Base-by-base conservation (phyloP, 2,797 vertebrate genomes). In the Ctenopoma multispine region DNA sequence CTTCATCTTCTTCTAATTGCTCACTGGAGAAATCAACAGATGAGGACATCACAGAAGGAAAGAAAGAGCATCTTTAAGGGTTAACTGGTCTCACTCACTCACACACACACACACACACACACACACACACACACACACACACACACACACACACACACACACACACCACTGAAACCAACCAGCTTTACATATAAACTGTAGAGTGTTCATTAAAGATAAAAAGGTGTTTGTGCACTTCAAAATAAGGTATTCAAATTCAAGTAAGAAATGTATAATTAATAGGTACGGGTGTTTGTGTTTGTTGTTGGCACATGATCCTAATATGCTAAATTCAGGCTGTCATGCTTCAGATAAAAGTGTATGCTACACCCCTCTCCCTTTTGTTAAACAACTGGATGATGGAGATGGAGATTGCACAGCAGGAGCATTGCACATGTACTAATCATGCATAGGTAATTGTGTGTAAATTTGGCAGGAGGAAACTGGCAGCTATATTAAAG, bases 381-480 rank as follows among this genome's bases (percentile, higher is more conserved):
- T 47, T 69, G 75, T 76, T 78, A 81, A 88, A 88, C 86, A 89
- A 86, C 50, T 64, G 69, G 56, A 78, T 66, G 77, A 77, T 68
- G 34, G 63, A 67, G 67, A 80, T 75, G 69, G 77, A 84, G 77
- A 65, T 68, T 63, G 71, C 85, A 66, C 85, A 63, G 81, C 71
- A 38, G 80, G 77, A 77, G 54, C 43, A 8, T 4, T 53, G 72
- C 85, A 75, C 60, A 48, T 69, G 77, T 36, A 51, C 75, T 81
- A 75, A 77, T 85, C 80, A 60, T 77, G 79, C 81, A 70, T 74
- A 71, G 69, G 82, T 85, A 83, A 92, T 86, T 85, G 83, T 54
- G 69, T 84, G 77, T 74, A 79, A 83, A 82, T 81, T 87, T 85
- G 83, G 79, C 77, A 79, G 75, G 51, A 71, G 46, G 31, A 65